A percentile compares a stretch with the other conserved stretches of the same genome.
Evolutionary conservation across 2,113 vertebrate genomes (phyloP).

Genomic region (Oreochromis spilurus): DNA sequence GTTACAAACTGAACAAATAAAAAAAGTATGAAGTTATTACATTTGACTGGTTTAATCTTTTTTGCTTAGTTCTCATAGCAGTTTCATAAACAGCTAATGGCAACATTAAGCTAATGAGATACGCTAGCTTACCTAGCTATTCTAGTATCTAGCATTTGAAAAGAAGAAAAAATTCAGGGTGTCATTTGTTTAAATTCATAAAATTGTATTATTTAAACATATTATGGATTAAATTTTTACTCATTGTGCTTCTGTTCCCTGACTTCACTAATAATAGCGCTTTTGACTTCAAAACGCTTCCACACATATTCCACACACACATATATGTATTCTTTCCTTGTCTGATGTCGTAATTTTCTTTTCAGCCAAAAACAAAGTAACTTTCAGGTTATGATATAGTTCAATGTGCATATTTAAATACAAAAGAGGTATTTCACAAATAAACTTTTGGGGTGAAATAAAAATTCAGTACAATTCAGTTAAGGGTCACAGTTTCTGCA

Average conservation of each 20-base stretch:
- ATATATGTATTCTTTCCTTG: background rate
- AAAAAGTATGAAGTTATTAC: background rate
- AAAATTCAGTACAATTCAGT: background rate
- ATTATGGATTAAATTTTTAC: background rate
- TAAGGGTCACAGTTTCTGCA: background rate
- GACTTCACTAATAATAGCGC: background rate
- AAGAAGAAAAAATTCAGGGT: background rate
- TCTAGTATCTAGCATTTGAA: background rate
- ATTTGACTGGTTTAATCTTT: background rate
- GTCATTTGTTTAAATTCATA: background rate
- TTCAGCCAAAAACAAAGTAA: background rate
- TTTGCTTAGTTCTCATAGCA: background rate
- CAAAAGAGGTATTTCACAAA: background rate
- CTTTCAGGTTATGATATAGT: background rate
- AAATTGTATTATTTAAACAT: background rate
- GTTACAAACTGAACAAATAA: background rate
- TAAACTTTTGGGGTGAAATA: background rate
- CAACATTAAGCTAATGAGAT: background rate
- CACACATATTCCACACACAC: background rate
- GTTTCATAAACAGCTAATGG: background rate
- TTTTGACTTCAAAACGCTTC: background rate
- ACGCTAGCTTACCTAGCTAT: background rate
- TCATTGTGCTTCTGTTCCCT: background rate
- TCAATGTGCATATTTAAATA: background rate
- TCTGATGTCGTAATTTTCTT: background rate